Base-by-base conservation (phyloP, 2,797 vertebrate genomes). In the Syndactyla subalaris region DNA sequence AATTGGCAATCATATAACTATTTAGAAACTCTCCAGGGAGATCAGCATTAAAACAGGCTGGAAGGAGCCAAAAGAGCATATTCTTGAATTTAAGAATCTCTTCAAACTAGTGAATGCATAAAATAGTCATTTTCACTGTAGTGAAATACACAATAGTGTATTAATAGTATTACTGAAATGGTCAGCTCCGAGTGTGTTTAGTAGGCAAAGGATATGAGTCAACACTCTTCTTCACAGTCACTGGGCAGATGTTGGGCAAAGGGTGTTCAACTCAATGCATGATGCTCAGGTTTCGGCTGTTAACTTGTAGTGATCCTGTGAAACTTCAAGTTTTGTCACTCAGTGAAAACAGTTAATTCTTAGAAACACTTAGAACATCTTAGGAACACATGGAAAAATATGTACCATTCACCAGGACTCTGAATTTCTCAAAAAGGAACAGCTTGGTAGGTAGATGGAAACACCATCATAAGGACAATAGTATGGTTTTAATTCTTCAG, bases 1-100 rank as follows among this genome's bases (percentile, higher is more conserved):
- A 86, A 79, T 45, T 88, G 70, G 68, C 79, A 92, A 39, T 88
- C 83, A 62, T 58, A 17, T n/a, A 82, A 82, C 51, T 88, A 70
- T 72, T 93, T 91, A 89, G 72, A 89, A 87, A 88, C 54, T 91
- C 75, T 80, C 70, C 32, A 24, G 87, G n/a, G 78, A 91, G 70
- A 63, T 92, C 65, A 92, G 39, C n/a, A 63, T 51, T 91, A 72
- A 85, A 83, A 89, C 19, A 72, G 34, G 29, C 34, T 92, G 39
- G 43, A 93, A 82, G 43, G 34, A 91, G 43, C 13, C 26, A 71
- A 89, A 89, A 29, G 18, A 71, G 19, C 46, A 38, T n/a, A 59
- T 38, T 82, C 20, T 65, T 51, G 59, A 89, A 83, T 13, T 83
- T 48, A 83, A 93, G 94, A 87, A 74, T 61, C 45, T 59, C 14